These are phyloP conservation scores for Tauraco erythrolophus DNA, from an alignment of 2,113 vertebrate genomes.

Conservation along the genomic window DNA sequence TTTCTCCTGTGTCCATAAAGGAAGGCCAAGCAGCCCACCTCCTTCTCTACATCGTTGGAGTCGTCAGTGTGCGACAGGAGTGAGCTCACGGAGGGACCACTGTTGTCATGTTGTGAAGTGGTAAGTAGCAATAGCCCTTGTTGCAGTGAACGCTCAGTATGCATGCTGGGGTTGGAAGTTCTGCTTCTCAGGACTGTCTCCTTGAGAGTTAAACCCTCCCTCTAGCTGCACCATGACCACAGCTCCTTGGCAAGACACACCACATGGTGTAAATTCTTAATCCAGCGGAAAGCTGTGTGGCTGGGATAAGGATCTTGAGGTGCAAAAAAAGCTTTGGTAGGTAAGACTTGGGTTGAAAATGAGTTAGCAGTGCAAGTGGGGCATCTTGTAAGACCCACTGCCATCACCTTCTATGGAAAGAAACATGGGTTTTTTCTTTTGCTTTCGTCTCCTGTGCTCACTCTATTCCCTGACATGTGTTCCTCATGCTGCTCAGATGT, in stretches of 20 bases:
- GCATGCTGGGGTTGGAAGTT: fast-evolving
- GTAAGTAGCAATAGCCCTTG: neutral
- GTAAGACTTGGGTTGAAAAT: neutral
- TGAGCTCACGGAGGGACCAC: fast-evolving
- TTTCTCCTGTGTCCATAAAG: fast-evolving
- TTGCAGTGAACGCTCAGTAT: neutral
- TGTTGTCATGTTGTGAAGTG: fast-evolving
- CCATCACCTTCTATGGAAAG: neutral
- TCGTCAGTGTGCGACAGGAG: neutral
- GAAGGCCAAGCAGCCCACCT: neutral
- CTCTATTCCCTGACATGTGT: neutral
- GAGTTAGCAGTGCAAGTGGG: neutral
- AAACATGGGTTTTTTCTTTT: neutral
- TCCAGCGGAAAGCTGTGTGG: neutral
- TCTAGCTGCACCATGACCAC: neutral
- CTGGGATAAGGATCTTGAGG: neutral
- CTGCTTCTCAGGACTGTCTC: neutral
- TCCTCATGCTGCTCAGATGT: neutral
- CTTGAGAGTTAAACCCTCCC: neutral
- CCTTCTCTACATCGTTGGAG: fast-evolving
- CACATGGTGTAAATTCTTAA: neutral
- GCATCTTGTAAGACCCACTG: neutral
- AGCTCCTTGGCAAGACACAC: neutral
- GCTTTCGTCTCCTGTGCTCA: neutral
- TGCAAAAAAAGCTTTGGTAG: neutral